Percentiles rank a stretch among this genome's conserved stretches.
phyloP scores from a whole-genome alignment of 2,797 vertebrate species.

The Tangara arthus region DNA sequence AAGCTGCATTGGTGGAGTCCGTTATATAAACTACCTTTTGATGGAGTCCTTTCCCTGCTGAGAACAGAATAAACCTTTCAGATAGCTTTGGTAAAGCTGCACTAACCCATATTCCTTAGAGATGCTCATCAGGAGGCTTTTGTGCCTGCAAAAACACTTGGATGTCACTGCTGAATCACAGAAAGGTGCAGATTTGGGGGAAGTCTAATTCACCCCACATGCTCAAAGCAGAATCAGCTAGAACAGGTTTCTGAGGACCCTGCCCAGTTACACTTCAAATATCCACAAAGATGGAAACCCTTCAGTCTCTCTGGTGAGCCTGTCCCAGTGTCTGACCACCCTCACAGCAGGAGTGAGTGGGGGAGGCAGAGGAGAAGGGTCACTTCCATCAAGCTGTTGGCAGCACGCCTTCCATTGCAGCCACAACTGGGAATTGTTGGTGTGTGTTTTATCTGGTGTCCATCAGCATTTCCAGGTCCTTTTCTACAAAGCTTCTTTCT shows the following conservation, averaged over 20 bases:
- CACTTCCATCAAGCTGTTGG: not conserved
- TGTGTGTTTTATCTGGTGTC: not conserved
- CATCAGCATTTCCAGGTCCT: not conserved
- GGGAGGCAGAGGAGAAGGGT: not conserved
- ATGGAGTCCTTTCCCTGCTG: not conserved
- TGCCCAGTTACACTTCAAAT: not conserved
- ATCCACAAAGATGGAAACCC: not conserved
- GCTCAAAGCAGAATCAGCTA: not conserved
- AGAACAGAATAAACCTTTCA: not conserved
- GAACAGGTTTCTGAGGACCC: not conserved
- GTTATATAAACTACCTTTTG: not conserved
- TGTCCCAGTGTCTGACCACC: not conserved
- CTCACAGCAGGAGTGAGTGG: not conserved
- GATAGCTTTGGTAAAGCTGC: not conserved
- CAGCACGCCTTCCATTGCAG: not conserved
- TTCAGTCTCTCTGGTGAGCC: not conserved
- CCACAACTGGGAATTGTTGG: not conserved
- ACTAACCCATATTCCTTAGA: not conserved
- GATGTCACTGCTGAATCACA: not conserved
- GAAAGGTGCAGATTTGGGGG: not conserved
- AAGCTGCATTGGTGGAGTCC: not conserved
- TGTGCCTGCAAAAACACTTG: not conserved
- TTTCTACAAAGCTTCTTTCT: not conserved
- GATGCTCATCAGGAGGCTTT: not conserved
- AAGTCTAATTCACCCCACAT: not conserved